These are phyloP conservation scores for Acropora tenuis DNA, from an alignment of 64 coral and sea anemone species.

Conservation along the genomic window DNA sequence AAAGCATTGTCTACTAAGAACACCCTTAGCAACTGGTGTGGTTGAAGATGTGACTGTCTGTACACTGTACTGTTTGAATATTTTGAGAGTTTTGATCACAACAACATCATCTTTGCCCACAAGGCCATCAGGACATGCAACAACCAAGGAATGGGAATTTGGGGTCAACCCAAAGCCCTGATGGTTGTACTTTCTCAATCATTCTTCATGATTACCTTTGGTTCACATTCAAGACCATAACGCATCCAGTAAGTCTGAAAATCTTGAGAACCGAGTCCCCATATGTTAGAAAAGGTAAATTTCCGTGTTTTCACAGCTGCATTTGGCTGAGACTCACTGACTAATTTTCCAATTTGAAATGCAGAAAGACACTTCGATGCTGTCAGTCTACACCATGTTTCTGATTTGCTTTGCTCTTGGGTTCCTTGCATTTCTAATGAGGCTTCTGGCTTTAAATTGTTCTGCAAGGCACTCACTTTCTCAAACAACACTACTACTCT, in stretches of 20 bases:
- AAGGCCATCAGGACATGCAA: conserved; percentile 35
- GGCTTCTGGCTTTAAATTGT: not conserved
- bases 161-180: conserved; percentile 72
- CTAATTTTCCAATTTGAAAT: not conserved
- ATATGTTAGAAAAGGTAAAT: conserved; percentile 22
- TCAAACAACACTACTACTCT: too few species aligned
- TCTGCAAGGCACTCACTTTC: not conserved
- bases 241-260: conserved; percentile 55
- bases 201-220: conserved; percentile 40
- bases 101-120: too few species aligned
- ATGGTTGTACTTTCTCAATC: conserved; percentile 16
- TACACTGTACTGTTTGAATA: too few species aligned
- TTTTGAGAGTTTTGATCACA: too few species aligned
- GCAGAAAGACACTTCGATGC: not conserved
- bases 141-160: conserved; percentile 38
- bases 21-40: conserved; percentile 30
- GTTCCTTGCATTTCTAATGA: not conserved
- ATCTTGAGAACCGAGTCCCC: not conserved
- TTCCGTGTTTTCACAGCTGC: not conserved
- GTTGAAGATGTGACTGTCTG: not conserved
- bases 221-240: conserved; percentile 59
- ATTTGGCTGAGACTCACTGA: not conserved
- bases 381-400: conserved; percentile 7
- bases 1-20: conserved; percentile 62
- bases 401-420: not conserved